Evolutionary conservation across 2,888 invertebrate species (phyloP), one percentile per base, ranked within the genome.

Genomic region (Drosophila percnosoma): DNA sequence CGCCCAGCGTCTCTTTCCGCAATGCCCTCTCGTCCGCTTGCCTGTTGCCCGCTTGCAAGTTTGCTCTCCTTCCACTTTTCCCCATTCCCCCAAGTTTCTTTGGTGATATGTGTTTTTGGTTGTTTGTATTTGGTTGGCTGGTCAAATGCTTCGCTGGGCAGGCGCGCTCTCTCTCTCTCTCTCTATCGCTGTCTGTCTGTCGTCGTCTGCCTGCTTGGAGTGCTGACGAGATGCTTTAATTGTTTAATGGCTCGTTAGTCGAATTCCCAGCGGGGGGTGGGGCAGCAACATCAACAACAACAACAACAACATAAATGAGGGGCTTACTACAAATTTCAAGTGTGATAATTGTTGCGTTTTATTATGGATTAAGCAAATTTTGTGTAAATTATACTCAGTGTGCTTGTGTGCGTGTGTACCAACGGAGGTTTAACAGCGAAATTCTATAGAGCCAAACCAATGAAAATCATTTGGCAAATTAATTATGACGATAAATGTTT

Each of bases 41-140:
- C 13, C 42, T 21, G 13, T 21, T 45, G 13, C 21, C 13, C 42
- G 15, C 45, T 15, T 24, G 15, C 15, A 45, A 15, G 24, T 15
- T 24, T 15, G 45, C 7, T 24, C 45, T 45, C 45, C 45, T 38
- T 33, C 38, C 33, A 40, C 33, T n/a, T 36, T 24, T 42, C 40
- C 15, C 33, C 11, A 29, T 52, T 24, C 8, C 31, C 7, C 11
- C 40, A 45, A 54, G 33, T 61, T 59, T 68, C 57, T 36, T 24
- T 27, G 36, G 54, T 68, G 59, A 78, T 80, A 75, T 78, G 68
- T 73, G 75, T 72, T 78, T 78, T 73, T 61, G 68, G 66, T 73
- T 90, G 82, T 87, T 89, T 88, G 82, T 75, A 78, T 86, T 90
- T 90, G 89, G 84, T 86, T 90, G 87, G 90, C 62, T 84, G 87